Conservation (phyloP, 2,113 vertebrate species). For the Sphaerodactylus townsendi region DNA sequence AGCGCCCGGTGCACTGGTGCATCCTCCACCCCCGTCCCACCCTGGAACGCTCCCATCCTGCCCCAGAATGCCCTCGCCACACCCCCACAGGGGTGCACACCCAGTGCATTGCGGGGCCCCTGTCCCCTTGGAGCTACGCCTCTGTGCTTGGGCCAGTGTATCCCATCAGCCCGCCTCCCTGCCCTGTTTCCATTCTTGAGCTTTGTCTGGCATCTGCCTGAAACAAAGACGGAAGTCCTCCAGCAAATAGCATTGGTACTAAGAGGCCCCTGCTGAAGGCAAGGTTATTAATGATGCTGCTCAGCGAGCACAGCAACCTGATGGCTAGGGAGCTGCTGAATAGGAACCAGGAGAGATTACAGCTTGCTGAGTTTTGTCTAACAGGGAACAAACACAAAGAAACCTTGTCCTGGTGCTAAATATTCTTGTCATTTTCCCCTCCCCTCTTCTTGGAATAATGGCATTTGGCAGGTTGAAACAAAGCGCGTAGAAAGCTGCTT, state of each 20-base stretch:
- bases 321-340: slow-evolving; percentile 32
- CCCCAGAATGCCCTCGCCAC: too few species aligned
- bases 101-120: too few species aligned
- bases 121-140: too few species aligned
- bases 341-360: slow-evolving; percentile 28
- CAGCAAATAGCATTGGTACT: not conserved
- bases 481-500: not conserved
- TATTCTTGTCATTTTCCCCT: slow-evolving; percentile 9
- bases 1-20: too few species aligned
- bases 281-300: slow-evolving; percentile 26
- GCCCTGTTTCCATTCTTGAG: not conserved
- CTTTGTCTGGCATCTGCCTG: too few species aligned
- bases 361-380: slow-evolving; percentile 22
- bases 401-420: slow-evolving; percentile 26
- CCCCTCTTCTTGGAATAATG: slow-evolving; percentile 25
- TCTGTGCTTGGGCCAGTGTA: too few species aligned
- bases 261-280: not conserved
- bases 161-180: too few species aligned
- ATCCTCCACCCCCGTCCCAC: too few species aligned
- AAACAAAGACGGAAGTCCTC: not conserved
- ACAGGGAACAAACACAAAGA: slow-evolving; percentile 25
- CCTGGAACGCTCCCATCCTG: too few species aligned
- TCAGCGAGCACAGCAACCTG: not conserved
- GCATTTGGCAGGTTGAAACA: slow-evolving; percentile 25
- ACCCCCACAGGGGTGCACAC: too few species aligned